Evolutionary conservation across 2,113 vertebrate genomes (phyloP), one percentile per base, ranked within the genome.

Genomic region (Astur gentilis): DNA sequence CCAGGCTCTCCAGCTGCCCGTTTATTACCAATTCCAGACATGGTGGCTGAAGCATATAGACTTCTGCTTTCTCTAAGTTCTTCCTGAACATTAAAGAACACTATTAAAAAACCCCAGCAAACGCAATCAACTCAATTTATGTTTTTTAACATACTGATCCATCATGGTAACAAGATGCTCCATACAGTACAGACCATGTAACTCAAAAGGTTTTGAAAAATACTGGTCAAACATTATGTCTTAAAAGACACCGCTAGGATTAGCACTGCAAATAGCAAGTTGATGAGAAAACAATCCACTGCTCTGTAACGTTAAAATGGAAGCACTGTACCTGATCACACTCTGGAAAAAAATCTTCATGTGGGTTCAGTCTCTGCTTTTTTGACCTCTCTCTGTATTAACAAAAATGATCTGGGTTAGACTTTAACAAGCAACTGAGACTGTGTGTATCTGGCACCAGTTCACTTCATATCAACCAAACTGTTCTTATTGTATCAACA

Each of bases 1-100:
- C 98, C 98, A 31, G 98, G 96, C 32, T 99, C 99, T 83, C 92
- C 97, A 23, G 97, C 98, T 5, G 97, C 89, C 72, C 99, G 98
- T 97, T 99, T 99, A 91, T 86, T 98, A 70, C 98, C 98, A 97
- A 98, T 98, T 90, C 98, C 99, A 87, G 99, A 99, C 99, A 99
- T 99, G 64, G 47, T 87, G 76, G 34, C 36, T 3, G 2, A 70
- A 83, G 20, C 12, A 40, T 25, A 79, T 6, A 79, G 64, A 36
- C 2, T 64, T 45, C 32, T 5, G 3, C 12, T 19, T 76, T 77
- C 86, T 93, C 36, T n/a, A 88, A 52, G 20, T 34, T 91, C 34
- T 32, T 78, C 73, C 84, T 97, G 52, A 85, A 88, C 21, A 49
- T 40, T 58, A 71, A 89, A 70, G 15, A 87, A 76, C 13, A 72